Evolutionary conservation across 2,888 invertebrate species (phyloP), one percentile per base, ranked within the genome.

Genomic region (Stenolophus ochropezus): DNA sequence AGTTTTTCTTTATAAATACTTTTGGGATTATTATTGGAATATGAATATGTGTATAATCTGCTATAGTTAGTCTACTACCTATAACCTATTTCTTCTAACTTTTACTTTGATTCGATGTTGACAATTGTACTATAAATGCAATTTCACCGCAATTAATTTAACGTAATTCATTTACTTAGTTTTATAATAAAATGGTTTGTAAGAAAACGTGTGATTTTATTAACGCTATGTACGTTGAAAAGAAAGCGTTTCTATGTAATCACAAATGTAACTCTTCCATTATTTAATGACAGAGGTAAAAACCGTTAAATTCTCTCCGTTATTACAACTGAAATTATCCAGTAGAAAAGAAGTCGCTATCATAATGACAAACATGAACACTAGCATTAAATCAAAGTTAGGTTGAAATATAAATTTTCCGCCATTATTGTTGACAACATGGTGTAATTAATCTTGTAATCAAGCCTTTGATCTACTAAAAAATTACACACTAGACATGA

Each of bases 401-500:
- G 61, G 16, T 65, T 27, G 4, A 65, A 16, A 27, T n/a, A 65
- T 27, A 27, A 33, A 33, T 69, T 27, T 16, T 5, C 14, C 14
- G 16, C 33, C 27, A 69, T 69, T 69, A 69, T 69, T 33, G 65
- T 69, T 33, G 65, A 69, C 65, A 69, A 69, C 33, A 33, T 5
- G 18, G 8, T 33, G 14, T 33, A 69, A 69, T 69, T 69, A 69
- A 69, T 69, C 65, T 33, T 33, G 27, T 33, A 69, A 69, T 69
- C 65, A 20, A 5, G 33, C 65, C 33, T 69, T 69, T 33, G 65
- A 69, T 69, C 65, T 69, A 69, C 56, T 56, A 25, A 65, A 61
- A 65, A 65, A 65, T 65, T 14, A 65, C 61, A 25, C 4, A 1
- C 21, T 51, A 56, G 56, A 27, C 27, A 65, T 25, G 61, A 65